These are phyloP conservation scores for Colossoma macropomum DNA, from an alignment of 2,113 vertebrate species.

Conservation along the genomic window DNA sequence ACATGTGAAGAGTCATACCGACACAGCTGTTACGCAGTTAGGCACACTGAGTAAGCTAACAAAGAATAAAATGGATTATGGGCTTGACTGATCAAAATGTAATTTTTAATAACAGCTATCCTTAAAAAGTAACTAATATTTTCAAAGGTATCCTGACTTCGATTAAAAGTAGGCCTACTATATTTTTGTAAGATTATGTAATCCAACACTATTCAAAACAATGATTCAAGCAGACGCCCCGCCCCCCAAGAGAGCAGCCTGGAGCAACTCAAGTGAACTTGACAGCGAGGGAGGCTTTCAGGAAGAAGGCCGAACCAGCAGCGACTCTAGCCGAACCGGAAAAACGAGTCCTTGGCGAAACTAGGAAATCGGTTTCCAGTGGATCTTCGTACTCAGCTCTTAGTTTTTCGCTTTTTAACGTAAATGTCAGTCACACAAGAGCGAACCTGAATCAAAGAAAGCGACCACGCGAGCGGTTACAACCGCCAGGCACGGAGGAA, in stretches of 20 bases:
- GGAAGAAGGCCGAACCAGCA: slow-evolving; percentile 6
- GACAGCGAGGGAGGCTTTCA: background rate
- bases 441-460: background rate
- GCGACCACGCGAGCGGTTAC: background rate
- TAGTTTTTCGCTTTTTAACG: background rate
- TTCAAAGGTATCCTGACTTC: too few relatives aligned
- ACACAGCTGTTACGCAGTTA: background rate
- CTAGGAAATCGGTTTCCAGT: background rate
- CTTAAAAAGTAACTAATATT: too few relatives aligned
- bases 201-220: too few relatives aligned
- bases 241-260: too few relatives aligned
- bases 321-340: background rate
- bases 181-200: too few relatives aligned
- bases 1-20: background rate
- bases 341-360: background rate
- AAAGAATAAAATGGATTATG: too few relatives aligned
- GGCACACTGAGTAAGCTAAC: too few relatives aligned
- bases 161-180: too few relatives aligned
- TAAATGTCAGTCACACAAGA: background rate
- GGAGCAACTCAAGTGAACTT: background rate
- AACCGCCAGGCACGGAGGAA: background rate
- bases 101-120: too few relatives aligned
- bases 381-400: too few relatives aligned
- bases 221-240: too few relatives aligned
- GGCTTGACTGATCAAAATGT: too few relatives aligned